A percentile compares a stretch with the other conserved stretches of the same genome.
phyloP scores from a whole-genome alignment of 2,113 vertebrate genomes.

The Sinocyclocheilus rhinocerous region DNA sequence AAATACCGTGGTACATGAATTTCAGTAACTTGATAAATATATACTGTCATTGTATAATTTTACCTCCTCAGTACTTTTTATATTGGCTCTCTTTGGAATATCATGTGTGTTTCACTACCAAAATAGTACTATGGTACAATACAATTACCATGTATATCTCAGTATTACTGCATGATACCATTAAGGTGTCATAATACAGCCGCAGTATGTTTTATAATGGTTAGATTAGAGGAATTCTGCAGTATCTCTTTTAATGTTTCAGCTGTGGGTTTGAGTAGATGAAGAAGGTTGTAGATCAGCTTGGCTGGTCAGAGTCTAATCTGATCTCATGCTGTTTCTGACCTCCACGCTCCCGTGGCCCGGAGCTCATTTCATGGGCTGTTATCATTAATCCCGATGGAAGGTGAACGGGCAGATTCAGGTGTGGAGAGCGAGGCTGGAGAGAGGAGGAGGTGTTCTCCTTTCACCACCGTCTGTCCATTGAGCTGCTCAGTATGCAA shows the following conservation, averaged over 20 bases:
- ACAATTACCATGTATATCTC: background rate
- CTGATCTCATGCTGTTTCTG: conserved; percentile 16
- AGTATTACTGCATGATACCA: background rate
- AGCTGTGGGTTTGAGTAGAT: conserved; percentile 6
- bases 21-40: background rate
- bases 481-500: conserved; percentile 11
- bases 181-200: background rate
- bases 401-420: conserved; percentile 27
- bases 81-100: background rate
- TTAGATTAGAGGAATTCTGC: background rate
- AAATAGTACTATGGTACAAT: background rate
- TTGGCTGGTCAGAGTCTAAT: conserved; percentile 25
- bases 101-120: background rate
- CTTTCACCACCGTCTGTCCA: background rate
- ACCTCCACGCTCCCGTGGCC: conserved; percentile 36
- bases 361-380: conserved; percentile 43
- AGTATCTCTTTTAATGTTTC: background rate
- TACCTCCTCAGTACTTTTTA: background rate
- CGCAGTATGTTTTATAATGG: background rate
- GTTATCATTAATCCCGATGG: conserved; percentile 47
- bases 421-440: conserved; percentile 10
- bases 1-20: background rate
- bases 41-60: background rate
- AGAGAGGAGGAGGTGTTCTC: background rate
- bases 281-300: conserved; percentile 19